Evolutionary conservation across 2,797 vertebrate species (phyloP).

Genomic region (Peromyscus attwateri): DNA sequence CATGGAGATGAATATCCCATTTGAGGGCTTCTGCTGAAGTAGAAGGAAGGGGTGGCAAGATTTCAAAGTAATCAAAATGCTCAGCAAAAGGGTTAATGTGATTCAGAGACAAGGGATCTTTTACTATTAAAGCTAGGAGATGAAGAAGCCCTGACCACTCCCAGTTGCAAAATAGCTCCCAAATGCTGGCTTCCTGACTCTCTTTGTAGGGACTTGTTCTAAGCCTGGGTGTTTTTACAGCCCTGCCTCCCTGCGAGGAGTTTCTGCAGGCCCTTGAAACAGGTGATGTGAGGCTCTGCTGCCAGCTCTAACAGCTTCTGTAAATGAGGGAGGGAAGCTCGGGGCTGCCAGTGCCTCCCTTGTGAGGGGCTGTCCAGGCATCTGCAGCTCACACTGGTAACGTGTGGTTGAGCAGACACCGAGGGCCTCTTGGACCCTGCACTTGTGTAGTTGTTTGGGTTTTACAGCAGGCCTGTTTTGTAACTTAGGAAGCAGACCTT

Average conservation of each 20-base stretch:
- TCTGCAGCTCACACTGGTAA: neutral
- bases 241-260: neutral
- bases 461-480: neutral
- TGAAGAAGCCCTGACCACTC: neutral
- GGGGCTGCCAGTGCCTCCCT: neutral
- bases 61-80: neutral
- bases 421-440: neutral
- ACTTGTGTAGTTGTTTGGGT: neutral
- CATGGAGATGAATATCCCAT: neutral
- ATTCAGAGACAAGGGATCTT: neutral
- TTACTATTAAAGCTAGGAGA: neutral
- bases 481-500: neutral
- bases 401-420: neutral
- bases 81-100: neutral
- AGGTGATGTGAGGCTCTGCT: neutral
- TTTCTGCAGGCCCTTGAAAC: conserved; percentile 35
- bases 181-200: neutral
- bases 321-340: neutral
- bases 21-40: neutral
- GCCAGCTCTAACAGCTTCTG: neutral
- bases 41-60: neutral
- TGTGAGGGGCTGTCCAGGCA: neutral
- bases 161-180: neutral
- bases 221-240: neutral
- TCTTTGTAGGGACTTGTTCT: conserved; percentile 45